A percentile compares a stretch with the other conserved stretches of the same genome.
These are phyloP conservation scores for Sarcophaga caerulescens DNA, from an alignment of 2,888 invertebrate species.

Conservation along the genomic window DNA sequence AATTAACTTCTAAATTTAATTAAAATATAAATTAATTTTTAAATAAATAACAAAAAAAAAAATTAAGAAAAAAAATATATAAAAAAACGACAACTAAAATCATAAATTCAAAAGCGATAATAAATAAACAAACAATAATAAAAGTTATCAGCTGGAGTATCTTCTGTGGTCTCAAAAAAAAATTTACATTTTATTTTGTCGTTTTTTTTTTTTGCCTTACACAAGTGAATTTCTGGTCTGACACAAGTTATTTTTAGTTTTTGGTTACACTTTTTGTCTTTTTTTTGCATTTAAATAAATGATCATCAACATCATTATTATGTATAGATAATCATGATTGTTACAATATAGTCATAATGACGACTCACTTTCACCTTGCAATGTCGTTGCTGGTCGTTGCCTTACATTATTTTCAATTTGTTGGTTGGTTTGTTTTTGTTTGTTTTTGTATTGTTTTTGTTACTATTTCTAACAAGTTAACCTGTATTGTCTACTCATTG, in stretches of 20 bases:
- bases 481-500: conserved; percentile 27
- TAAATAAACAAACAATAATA: conserved; percentile 12
- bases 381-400: conserved; percentile 81
- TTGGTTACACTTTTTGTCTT: conserved; percentile 24
- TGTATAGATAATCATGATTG: conserved; percentile 40
- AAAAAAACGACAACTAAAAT: conserved; percentile 2
- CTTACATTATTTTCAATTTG: conserved; percentile 72
- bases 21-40: conserved; percentile 15
- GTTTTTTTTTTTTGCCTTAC: not conserved
- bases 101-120: conserved; percentile 30
- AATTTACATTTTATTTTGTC: not conserved
- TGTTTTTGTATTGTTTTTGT: conserved; percentile 49
- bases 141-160: not conserved
- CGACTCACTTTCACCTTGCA: conserved; percentile 81
- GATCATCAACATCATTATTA: conserved; percentile 19
- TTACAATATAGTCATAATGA: conserved; percentile 61
- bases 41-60: not conserved
- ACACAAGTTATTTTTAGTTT: conserved; percentile 48
- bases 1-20: conserved; percentile 11
- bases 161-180: not conserved
- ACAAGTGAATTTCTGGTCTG: conserved; percentile 55
- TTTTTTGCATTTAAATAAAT: conserved; percentile 8
- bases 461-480: conserved; percentile 47
- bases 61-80: not conserved
- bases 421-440: conserved; percentile 12